Percentiles rank a stretch among this genome's conserved stretches.
Conservation (phyloP, 2,888 invertebrate genomes). For the Dicycla oo region DNA sequence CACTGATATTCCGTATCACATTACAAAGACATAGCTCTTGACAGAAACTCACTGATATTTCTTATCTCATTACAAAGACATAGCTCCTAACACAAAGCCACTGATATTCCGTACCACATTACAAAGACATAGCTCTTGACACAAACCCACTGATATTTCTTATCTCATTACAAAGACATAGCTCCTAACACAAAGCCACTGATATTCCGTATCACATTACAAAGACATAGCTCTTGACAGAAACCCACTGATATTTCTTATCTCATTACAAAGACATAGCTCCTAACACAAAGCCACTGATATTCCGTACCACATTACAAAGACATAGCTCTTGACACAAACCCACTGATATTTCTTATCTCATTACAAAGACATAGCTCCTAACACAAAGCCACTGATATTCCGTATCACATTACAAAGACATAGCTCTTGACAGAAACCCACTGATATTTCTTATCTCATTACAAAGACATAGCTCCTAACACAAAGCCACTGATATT, state of each 20-base stretch:
- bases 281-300: conserved; percentile 1
- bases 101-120: conserved; percentile 19
- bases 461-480: background rate
- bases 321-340: background rate
- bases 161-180: background rate
- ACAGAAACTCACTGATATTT: conserved; percentile 10
- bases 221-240: background rate
- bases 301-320: conserved; percentile 12
- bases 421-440: background rate
- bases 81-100: background rate
- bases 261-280: background rate
- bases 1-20: conserved; percentile 17
- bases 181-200: background rate
- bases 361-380: background rate
- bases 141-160: conserved; percentile 12
- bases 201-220: conserved; percentile 17
- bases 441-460: conserved; percentile 15
- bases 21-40: background rate
- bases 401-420: conserved; percentile 8
- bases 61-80: conserved; percentile 1
- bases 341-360: conserved; percentile 12
- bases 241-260: conserved; percentile 13
- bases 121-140: background rate
- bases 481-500: conserved; percentile 8
- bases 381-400: conserved; percentile 6